Evolutionary conservation across 2,797 vertebrate species (phyloP), one percentile per base, ranked within the genome.

Genomic region (Corythornis leucogaster): DNA sequence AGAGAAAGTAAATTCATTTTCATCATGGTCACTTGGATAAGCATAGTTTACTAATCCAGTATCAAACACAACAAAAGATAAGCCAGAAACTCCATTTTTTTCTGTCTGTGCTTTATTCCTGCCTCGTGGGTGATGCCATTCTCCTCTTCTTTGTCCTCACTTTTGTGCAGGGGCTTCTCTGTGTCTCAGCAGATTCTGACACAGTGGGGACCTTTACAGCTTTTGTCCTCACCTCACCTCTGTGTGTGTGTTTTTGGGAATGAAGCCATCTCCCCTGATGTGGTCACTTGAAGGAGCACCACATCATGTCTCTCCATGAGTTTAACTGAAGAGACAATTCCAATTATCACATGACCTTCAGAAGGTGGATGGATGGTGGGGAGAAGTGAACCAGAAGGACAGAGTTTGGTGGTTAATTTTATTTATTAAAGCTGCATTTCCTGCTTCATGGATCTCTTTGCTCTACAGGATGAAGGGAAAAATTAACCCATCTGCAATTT

Each of bases 31-130:
- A 87, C 68, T 92, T 64, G 59, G 58, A 80, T 84, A 75, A 90
- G 35, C 76, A 93, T 24, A 86, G 67, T 90, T 96, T 89, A 80
- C 90, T 87, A 80, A 85, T 82, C 61, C 63, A 45, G 35, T 81
- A 51, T 57, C 75, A 50, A 70, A 74, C 31, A 64, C 30, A 73
- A 48, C 31, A 69, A 94, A 85, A 87, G 74, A 57, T 33, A 92
- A 51, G 75, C 91, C 92, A 84, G 50, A 92, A 91, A 54, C 54
- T 59, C 55, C 7, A 5, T 33, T 30, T 91, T 70, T 69, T 79
- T 87, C 76, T 75, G 42, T 42, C 74, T 85, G n/a, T 71, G 24
- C 11, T 93, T 63, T 91, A 30, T 71, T 93, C 62, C 82, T 80
- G 40, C 87, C 58, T 63, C 0, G 0, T 5, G 5, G 46, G 53